Evolutionary conservation across 2,888 invertebrate species (phyloP), one percentile per base, ranked within the genome.

Genomic region (Chrysomela aeneicollis): DNA sequence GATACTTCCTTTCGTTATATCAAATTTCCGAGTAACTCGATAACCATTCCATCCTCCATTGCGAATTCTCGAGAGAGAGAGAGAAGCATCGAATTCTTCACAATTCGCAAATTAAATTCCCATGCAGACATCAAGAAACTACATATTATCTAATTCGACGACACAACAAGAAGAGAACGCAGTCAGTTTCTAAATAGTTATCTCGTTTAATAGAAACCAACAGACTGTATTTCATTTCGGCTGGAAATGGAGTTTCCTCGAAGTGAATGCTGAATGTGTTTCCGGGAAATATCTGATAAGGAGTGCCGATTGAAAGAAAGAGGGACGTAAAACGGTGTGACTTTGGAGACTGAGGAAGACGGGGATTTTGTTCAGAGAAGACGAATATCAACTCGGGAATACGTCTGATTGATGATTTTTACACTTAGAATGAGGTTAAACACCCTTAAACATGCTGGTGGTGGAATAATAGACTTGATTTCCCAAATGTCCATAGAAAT

Each of bases 241-340:
- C 66, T 68, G 60, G 67, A 63, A 69, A 65, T 67, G 67, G 46
- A 64, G 70, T 70, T 70, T 67, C 70, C 70, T 68, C 10, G 65
- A 70, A 70, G 68, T 68, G 68, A 70, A 70, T 66, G 63, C 66
- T 9, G 55, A 55, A 69, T 61, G 51, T 58, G 49, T 54, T 64
- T 53, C 53, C 68, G 66, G 67, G 64, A 71, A 69, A 71, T 71
- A 69, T 67, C 69, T 69, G 71, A 71, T 71, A 71, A 70, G 71
- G 63, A 67, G 61, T 60, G 63, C 63, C 61, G 63, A 58, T 67
- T 52, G 65, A 68, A 63, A 64, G 68, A 66, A 62, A 68, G 59
- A 68, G 61, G 68, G 66, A 66, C 1, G 3, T n/a, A 15, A 42
- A 15, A 15, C n/a, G n/a, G n/a, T n/a, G n/a, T n/a, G n/a, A n/a